These are phyloP conservation scores for Graptemys geographica DNA, from an alignment of 2,797 vertebrate species.

Conservation along the genomic window DNA sequence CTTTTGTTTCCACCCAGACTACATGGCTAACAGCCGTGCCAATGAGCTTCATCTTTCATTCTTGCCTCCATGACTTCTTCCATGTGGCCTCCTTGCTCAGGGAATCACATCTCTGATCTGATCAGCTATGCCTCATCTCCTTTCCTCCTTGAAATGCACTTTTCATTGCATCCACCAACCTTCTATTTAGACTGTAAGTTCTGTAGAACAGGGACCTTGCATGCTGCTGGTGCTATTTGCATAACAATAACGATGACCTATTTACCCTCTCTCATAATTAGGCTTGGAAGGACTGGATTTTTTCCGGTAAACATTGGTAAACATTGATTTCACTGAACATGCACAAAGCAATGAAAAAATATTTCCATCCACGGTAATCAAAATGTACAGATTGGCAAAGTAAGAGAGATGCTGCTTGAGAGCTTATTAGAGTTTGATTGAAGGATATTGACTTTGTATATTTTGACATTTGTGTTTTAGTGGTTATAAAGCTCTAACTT, in stretches of 20 bases:
- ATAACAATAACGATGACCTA: not conserved
- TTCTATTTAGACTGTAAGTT: conserved; percentile 30
- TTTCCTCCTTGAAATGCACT: conserved; percentile 11
- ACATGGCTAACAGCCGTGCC: not conserved
- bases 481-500: not conserved
- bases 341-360: not conserved
- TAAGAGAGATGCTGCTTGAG: not conserved
- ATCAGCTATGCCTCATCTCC: not conserved
- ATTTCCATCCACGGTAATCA: not conserved
- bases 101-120: not conserved
- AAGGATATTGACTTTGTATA: not conserved
- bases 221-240: accelerated
- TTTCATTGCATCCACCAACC: conserved; percentile 64
- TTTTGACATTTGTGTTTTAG: not conserved
- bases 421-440: not conserved
- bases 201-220: not conserved
- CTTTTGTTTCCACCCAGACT: not conserved
- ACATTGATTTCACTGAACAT: not conserved
- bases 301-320: not conserved
- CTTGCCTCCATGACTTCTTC: not conserved
- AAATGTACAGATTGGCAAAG: not conserved
- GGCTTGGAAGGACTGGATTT: not conserved
- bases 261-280: not conserved
- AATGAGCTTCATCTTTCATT: conserved; percentile 41
- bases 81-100: not conserved